Conservation (phyloP, 2,113 vertebrate species). For the Hypomesus transpacificus region DNA sequence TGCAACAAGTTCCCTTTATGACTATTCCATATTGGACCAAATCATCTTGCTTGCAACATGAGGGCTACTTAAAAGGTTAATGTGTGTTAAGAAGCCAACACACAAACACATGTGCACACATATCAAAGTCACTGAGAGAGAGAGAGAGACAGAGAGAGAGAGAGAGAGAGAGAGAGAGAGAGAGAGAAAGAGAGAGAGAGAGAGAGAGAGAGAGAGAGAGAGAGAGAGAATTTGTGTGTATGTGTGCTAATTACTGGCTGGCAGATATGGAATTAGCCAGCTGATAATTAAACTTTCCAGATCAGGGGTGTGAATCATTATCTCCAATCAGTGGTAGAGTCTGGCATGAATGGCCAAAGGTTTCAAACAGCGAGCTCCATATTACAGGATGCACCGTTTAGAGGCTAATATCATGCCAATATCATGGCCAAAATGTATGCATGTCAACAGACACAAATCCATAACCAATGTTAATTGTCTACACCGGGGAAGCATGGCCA, state of each 20-base stretch:
- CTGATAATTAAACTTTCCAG: slow-evolving; percentile 40
- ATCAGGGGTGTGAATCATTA: slow-evolving; percentile 15
- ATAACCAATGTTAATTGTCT: neutral
- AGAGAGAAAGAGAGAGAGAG: neutral
- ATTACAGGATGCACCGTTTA: neutral
- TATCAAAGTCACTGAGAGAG: too few species aligned
- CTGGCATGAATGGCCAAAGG: slow-evolving; percentile 41
- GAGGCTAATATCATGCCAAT: neutral
- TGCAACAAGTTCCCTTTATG: too few species aligned
- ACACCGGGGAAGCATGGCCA: too few species aligned
- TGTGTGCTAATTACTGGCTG: slow-evolving; percentile 35
- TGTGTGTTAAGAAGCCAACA: too few species aligned
- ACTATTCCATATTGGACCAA: too few species aligned
- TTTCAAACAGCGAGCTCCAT: slow-evolving; percentile 37
- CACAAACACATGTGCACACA: too few species aligned
- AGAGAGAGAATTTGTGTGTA: neutral
- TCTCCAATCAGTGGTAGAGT: slow-evolving; percentile 45
- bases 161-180: neutral
- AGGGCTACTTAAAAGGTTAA: too few species aligned
- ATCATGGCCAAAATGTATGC: neutral
- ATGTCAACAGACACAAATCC: neutral
- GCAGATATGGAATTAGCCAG: slow-evolving; percentile 46
- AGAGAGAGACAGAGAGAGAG: too few species aligned
- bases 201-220: slow-evolving; percentile 2
- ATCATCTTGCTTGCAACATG: too few species aligned